Conservation (phyloP, 2,113 vertebrate species). For the Gila orcuttii region DNA sequence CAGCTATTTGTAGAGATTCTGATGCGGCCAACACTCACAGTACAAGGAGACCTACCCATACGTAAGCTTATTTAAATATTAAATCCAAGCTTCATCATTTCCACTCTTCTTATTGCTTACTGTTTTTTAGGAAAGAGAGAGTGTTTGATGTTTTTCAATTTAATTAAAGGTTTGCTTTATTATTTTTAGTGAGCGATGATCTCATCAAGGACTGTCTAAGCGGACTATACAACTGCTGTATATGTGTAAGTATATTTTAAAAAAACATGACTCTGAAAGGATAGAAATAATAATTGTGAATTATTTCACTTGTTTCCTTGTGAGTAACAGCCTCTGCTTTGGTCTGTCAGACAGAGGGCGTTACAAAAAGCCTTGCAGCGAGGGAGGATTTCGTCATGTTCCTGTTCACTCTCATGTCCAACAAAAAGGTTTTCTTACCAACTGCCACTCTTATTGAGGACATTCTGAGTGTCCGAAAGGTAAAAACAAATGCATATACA, state of each 20-base stretch:
- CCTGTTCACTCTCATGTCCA: constrained; percentile 89
- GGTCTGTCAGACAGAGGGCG: constrained; percentile 82
- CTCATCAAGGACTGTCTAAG: constrained; percentile 89
- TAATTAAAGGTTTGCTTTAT: constrained; percentile 5
- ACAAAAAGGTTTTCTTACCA: constrained; percentile 90
- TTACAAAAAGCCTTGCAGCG: constrained; percentile 85
- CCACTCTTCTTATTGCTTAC: not conserved
- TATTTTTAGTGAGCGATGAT: constrained; percentile 84
- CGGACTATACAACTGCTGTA: constrained; percentile 89
- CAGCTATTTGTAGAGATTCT: constrained; percentile 97
- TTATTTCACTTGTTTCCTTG: not conserved
- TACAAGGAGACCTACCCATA: constrained; percentile 92
- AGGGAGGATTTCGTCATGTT: constrained; percentile 88
- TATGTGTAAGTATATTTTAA: constrained; percentile 82
- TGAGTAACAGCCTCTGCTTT: not conserved
- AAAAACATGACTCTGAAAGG: not conserved
- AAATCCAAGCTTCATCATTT: not conserved
- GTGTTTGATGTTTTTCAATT: not conserved
- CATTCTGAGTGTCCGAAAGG: constrained; percentile 89
- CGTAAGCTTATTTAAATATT: constrained; percentile 78
- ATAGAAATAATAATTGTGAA: not conserved
- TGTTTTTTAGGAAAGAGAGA: not conserved
- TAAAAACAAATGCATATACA: constrained; percentile 53
- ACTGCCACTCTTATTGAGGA: constrained; percentile 89
- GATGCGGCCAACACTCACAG: constrained; percentile 94